Conservation (phyloP, 2,797 vertebrate genomes). For the Haliaeetus albicilla region DNA sequence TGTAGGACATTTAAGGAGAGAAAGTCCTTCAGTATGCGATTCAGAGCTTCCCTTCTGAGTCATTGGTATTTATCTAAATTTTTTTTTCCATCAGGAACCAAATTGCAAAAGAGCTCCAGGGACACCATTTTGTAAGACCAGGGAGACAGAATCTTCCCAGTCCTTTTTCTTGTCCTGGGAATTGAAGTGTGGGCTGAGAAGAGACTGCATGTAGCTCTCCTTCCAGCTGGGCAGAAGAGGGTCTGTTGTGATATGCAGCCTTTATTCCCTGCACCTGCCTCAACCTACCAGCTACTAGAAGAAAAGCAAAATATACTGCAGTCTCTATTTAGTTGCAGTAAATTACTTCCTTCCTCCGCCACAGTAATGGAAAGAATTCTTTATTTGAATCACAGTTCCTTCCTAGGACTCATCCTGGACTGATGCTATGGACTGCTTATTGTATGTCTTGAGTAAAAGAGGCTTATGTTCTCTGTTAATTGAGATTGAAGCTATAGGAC, state of each 20-base stretch:
- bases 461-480: neutral
- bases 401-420: neutral
- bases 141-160: neutral
- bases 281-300: neutral
- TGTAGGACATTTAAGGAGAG: neutral
- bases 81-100: neutral
- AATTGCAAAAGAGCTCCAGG: neutral
- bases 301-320: neutral
- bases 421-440: neutral
- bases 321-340: constrained; percentile 5
- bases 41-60: neutral
- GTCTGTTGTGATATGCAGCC: neutral
- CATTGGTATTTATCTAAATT: neutral
- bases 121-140: neutral
- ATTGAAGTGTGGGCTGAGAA: neutral
- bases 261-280: constrained; percentile 15
- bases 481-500: neutral
- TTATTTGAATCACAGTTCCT: neutral
- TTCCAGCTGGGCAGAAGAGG: constrained; percentile 18
- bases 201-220: neutral
- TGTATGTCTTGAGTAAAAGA: neutral
- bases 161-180: neutral
- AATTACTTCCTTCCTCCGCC: neutral
- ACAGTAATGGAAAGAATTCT: neutral
- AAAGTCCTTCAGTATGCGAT: neutral